Evolutionary conservation across 1,140 invertebrate species (phyloP), one percentile per base, ranked within the genome.

Genomic region (Pemphigus obesinymphae): DNA sequence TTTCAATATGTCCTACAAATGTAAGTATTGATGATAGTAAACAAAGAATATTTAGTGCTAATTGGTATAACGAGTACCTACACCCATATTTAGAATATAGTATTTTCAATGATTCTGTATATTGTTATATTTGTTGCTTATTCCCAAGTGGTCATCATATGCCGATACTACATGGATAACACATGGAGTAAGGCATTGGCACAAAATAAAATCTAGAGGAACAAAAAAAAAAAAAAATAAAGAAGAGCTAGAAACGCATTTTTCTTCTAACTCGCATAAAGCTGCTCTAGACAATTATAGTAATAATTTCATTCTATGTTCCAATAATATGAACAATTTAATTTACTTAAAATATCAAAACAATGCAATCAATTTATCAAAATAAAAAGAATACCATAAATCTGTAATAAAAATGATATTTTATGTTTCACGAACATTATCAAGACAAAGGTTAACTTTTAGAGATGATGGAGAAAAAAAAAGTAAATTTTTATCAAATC

Each of bases 11-110:
- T 8, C 20, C 66, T n/a, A 40, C 20, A 20, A 43, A 70, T 37
- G 43, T 10, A 3, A 17, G n/a, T 40, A 70, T 70, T 43, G 10
- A 20, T n/a, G 10, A 70, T 20, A 37, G 66, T n/a, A 70, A 70
- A 70, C 66, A 70, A 70, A 70, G 20, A 23, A 34, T 43, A 70
- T 81, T 81, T 66, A 23, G 26, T 63, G 15, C 34, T 5, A 63
- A 11, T 23, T 81, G 78, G 78, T 81, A 63, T 45, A 53, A 48
- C 26, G 34, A 81, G 34, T 81, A 43, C 31, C 34, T n/a, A n/a
- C n/a, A n/a, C n/a, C n/a, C n/a, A 26, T n/a, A 63, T 26, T 31
- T 81, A 43, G 78, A 81, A 48, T 81, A 81, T 31, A 81, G 78
- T 40, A 63, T 81, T 43, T 63, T 66, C 45, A 63, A 26, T 81